These are phyloP conservation scores for Oreocharis arfaki DNA, from an alignment of 2,113 vertebrate species.

Conservation along the genomic window DNA sequence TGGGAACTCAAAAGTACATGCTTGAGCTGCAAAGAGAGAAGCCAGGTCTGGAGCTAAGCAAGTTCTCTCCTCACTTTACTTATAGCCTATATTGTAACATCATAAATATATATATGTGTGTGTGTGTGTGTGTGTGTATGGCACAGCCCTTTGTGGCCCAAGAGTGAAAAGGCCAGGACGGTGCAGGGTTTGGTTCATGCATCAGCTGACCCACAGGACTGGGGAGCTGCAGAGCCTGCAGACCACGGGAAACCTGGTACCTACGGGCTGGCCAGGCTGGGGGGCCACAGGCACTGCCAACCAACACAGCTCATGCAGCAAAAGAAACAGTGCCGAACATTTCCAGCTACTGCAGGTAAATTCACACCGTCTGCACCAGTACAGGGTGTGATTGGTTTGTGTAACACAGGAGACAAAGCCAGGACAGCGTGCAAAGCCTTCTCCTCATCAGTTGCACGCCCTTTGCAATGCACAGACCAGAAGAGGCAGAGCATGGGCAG, in stretches of 20 bases:
- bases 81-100: rapidly evolving
- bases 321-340: not conserved
- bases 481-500: not conserved
- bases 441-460: not conserved
- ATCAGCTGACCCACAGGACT: not conserved
- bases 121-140: too few species aligned
- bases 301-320: not conserved
- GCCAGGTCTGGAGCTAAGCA: not conserved
- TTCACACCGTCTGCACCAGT: not conserved
- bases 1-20: rapidly evolving
- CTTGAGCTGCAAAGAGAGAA: not conserved
- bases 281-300: not conserved
- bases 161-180: not conserved
- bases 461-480: rapidly evolving
- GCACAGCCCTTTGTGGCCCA: not conserved
- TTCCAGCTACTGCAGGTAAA: not conserved
- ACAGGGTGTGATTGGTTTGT: rapidly evolving
- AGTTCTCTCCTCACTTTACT: not conserved
- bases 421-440: rapidly evolving
- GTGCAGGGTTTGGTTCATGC: not conserved
- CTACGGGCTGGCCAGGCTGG: not conserved
- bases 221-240: not conserved
- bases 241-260: not conserved
- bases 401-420: not conserved
- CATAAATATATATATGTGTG: not conserved